Conservation (phyloP, 2,888 invertebrate genomes). For the Mechanitis messenoides region DNA sequence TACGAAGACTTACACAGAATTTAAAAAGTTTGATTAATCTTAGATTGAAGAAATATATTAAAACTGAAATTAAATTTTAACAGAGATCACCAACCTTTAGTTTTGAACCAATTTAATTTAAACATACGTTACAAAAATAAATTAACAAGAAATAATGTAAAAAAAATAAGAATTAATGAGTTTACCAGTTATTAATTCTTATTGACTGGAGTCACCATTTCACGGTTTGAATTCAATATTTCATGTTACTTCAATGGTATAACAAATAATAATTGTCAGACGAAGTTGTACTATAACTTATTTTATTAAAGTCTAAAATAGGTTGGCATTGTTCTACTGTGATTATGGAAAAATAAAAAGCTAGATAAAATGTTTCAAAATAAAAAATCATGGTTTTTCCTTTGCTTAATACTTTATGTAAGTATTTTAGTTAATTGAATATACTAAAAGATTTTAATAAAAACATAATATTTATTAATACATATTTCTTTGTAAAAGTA, state of each 20-base stretch:
- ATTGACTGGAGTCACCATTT: constrained; percentile 33
- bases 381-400: background rate
- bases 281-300: background rate
- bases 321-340: background rate
- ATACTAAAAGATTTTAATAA: no score
- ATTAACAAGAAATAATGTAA: no score
- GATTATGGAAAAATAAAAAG: background rate
- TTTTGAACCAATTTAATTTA: no score
- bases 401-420: background rate
- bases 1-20: no score
- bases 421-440: background rate
- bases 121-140: no score
- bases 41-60: no score
- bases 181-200: background rate
- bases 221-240: constrained; percentile 41
- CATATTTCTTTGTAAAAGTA: no score
- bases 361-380: background rate
- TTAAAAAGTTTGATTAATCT: no score
- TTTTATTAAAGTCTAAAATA: background rate
- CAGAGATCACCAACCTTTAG: no score
- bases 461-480: no score
- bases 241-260: constrained; percentile 19
- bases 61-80: no score
- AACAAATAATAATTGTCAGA: constrained; percentile 7
- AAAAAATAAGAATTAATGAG: no score